Evolutionary conservation across 2,113 vertebrate genomes (phyloP), one percentile per base, ranked within the genome.

Genomic region (Xenopus laevis): DNA sequence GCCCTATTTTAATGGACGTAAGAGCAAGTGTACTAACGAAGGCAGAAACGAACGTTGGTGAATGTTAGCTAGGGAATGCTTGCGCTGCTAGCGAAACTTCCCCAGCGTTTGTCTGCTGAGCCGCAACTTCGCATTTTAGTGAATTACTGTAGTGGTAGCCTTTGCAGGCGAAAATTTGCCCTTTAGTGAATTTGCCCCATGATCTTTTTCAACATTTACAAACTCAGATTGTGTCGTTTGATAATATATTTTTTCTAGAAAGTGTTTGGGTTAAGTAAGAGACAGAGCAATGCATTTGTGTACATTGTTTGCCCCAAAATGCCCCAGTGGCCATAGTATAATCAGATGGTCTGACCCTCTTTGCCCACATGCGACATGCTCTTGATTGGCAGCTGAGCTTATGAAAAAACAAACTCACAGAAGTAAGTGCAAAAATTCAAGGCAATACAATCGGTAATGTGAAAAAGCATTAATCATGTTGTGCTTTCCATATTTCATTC

Each of bases 391-490:
- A 70, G 69, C 18, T n/a, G 15, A 63, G 30, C 18, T 61, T 4
- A 59, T 55, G 23, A 16, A 84, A 66, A 85, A 84, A 79, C 71
- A 83, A 71, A 33, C 30, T 6, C 13, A 58, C 73, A 79, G 79
- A 70, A 82, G 69, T 66, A 78, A 79, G 78, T 1, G 5, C 72
- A 78, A 73, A 67, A 78, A 69, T 12, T 9, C 10, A 77, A 84
- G 80, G 82, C 44, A 71, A 78, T 79, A 82, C 83, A 87, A 86
- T 87, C 89, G 88, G 88, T 77, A 74, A 81, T 81, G 15, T 16
- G 83, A 85, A 89, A 86, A 92, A 91, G 84, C 86, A 91, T 91
- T 90, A 91, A 92, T 91, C 89, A 90, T 88, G 81, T 27, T 78
- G 87, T 88, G 80, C 78, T 81, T 84, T 82, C 79, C 81, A 53